Base-by-base conservation (phyloP, 2,888 invertebrate species). In the Trilocha varians region DNA sequence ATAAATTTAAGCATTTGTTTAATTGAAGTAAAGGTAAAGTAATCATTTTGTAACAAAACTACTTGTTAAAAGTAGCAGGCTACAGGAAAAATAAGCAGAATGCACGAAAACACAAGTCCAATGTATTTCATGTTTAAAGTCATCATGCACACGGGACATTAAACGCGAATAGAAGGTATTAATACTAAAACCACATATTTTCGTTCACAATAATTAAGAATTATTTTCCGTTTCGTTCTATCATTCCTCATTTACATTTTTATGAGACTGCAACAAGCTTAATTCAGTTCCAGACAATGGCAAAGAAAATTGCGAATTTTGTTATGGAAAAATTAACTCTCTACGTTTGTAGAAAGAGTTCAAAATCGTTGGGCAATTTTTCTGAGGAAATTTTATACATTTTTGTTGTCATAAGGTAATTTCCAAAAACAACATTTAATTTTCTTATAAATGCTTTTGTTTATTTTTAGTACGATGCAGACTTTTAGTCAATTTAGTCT, bases 211-310 rank as follows among this genome's bases (percentile, higher is more conserved):
- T 25, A 25, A 25, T 25, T 25, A 25, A 25, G 4, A 25, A 25
- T 6, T 2, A 11, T 25, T 34, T 5, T 18, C 11, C 37, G 33
- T 13, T 13, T 13, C 17, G 4, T 13, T 6, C 8, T 38, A 36
- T 38, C 39, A 38, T 45, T 3, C 11, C 42, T 52, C 3, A 69
- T 69, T 69, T 66, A 61, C 69, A 69, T 69, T 67, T 69, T 69
- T 65, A 69, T 66, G 62, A 66, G 60, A 62, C 50, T 59, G 59
- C 65, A 56, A 50, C 57, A 49, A 54, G 25, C 25, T 25, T 25
- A 25, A 25, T 25, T 25, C 25, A 25, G 25, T 25, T 25, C 25
- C 11, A 25, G 25, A 25, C 25, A 25, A 25, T 25, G 25, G 11
- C 11, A 25, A 25, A 25, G 25, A 25, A 25, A 25, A 25, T 4